Evolutionary conservation across 1,140 invertebrate genomes (phyloP), one percentile per base, ranked within the genome.

Genomic region (Drosophila azteca): DNA sequence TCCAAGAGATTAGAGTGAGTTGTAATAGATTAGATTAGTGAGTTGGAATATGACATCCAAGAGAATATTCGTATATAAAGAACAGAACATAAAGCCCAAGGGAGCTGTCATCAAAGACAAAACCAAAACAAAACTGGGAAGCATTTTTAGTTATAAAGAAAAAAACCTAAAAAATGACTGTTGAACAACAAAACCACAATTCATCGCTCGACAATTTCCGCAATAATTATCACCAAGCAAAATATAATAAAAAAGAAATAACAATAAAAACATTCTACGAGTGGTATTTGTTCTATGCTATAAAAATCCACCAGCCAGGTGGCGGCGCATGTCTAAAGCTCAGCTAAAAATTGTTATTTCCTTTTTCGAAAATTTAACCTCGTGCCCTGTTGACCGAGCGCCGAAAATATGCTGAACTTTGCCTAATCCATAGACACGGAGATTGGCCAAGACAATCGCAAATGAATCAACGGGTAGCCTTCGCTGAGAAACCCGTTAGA

Each of bases 341-440:
- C 3, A 35, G 9, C 3, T 13, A 13, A 35, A 39, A 39, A 22
- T 13, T 8, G 9, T 11, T 65, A 79, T 83, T 83, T 85, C 77
- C 66, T 84, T 79, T 75, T 62, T 53, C 58, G 54, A 67, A 52
- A 71, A 76, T 75, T 84, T 79, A 67, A 84, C 80, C 80, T 83
- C 80, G 80, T 79, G 76, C 80, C 79, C 80, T 83, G 80, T 83
- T 83, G 80, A 83, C 80, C 80, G 63, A 69, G 48, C 55, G 53
- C 46, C 45, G 54, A 75, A 71, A 70, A 79, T 79, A 48, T 65
- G 75, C 64, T 79, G 52, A 68, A 69, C 67, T 69, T 29, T 69
- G 64, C 11, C 60, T 6, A 64, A 67, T 54, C 39, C 45, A 45
- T 11, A 64, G 53, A 35, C 39, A 24, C 45, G 48, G 46, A 39